Evolutionary conservation across 2,888 invertebrate species (phyloP).

Genomic region (Drosophila siamana): DNA sequence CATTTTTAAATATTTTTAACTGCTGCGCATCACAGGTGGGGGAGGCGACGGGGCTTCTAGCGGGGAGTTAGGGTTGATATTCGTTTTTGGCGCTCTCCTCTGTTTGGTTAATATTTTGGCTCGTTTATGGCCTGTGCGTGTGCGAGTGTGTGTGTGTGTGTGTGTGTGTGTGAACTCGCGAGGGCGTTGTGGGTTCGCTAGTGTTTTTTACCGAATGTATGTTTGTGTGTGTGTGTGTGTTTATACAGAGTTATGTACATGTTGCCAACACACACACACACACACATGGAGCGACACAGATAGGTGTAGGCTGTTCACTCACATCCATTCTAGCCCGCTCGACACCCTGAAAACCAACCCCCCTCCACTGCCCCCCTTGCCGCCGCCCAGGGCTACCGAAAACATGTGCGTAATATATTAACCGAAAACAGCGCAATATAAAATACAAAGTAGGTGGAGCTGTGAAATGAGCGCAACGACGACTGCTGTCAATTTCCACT

Average conservation of each 20-base stretch:
- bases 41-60: background rate
- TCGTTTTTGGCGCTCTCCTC: constrained; percentile 67
- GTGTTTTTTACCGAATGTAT: constrained; percentile 33
- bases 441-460: constrained; percentile 62
- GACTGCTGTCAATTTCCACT: constrained; percentile 55
- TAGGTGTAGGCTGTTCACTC: constrained; percentile 57
- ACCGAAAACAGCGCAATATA: constrained; percentile 67
- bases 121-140: constrained; percentile 57
- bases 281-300: constrained; percentile 24
- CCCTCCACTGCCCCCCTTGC: too few species aligned
- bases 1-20: constrained; percentile 80
- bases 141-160: constrained; percentile 22
- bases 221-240: background rate
- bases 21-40: constrained; percentile 64
- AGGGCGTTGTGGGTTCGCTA: constrained; percentile 48
- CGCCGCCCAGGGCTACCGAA: too few species aligned
- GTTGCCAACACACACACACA: constrained; percentile 10
- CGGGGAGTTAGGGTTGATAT: constrained; percentile 59
- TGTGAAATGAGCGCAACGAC: constrained; percentile 48
- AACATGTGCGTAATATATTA: constrained; percentile 78
- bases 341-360: too few species aligned
- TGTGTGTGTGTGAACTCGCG: constrained; percentile 4
- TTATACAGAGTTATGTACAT: too few species aligned
- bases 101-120: constrained; percentile 78
- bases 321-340: too few species aligned